These are phyloP conservation scores for Engraulis encrasicolus DNA, from an alignment of 2,113 vertebrate species.

Conservation along the genomic window DNA sequence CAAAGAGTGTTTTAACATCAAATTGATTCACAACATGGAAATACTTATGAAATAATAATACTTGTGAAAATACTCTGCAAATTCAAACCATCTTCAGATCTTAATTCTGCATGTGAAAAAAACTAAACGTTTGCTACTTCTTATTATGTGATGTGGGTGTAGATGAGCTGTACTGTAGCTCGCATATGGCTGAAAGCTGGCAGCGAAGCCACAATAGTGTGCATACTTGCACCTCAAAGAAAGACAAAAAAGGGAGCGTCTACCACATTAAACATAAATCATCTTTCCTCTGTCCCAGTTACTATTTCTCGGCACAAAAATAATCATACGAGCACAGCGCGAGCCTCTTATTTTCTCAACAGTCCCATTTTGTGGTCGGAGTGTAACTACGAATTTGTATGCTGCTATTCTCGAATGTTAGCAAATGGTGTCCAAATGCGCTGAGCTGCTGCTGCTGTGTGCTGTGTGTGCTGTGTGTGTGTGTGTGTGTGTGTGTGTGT, in stretches of 20 bases:
- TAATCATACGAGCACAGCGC: background rate
- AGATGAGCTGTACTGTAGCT: conserved; percentile 36
- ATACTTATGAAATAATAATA: too few species aligned
- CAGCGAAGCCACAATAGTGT: conserved; percentile 36
- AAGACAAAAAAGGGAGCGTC: background rate
- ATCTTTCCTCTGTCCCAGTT: conserved; percentile 9
- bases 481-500: too few species aligned
- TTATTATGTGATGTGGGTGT: conserved; percentile 53
- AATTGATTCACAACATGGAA: too few species aligned
- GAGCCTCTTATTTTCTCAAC: conserved; percentile 18
- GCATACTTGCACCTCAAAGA: conserved; percentile 31
- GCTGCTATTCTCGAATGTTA: conserved; percentile 22
- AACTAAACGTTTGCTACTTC: too few species aligned
- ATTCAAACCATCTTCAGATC: too few species aligned
- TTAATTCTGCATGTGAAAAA: too few species aligned
- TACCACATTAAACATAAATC: conserved; percentile 34
- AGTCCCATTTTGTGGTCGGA: conserved; percentile 25
- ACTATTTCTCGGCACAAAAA: conserved; percentile 28
- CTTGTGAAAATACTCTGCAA: too few species aligned
- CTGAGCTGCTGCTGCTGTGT: too few species aligned
- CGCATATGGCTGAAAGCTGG: conserved; percentile 48
- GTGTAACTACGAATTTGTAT: conserved; percentile 26
- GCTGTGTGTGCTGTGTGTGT: too few species aligned
- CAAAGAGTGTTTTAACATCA: too few species aligned
- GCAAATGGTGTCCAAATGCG: background rate